Evolutionary conservation across 2,888 invertebrate genomes (phyloP).

Genomic region (Tupiocoris notatus): DNA sequence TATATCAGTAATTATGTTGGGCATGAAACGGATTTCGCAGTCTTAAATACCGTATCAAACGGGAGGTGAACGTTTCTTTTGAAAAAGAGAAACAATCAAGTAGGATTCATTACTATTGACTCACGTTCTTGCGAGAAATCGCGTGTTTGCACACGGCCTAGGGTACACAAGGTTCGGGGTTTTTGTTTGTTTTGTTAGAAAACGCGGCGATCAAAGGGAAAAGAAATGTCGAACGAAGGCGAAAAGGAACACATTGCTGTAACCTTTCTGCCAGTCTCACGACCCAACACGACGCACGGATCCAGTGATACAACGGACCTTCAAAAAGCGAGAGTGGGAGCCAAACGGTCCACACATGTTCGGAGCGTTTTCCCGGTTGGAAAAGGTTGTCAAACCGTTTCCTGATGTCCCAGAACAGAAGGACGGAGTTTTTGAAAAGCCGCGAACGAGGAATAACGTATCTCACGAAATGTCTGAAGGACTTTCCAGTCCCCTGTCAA

Average conservation of each 20-base stretch:
- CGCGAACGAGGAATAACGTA: too few species aligned
- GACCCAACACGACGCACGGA: neutral
- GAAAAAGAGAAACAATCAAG: too few species aligned
- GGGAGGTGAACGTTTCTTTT: too few species aligned
- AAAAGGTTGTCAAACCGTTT: neutral
- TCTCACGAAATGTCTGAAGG: too few species aligned
- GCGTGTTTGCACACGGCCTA: too few species aligned
- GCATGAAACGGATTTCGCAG: too few species aligned
- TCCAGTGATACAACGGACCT: neutral
- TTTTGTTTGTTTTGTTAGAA: neutral
- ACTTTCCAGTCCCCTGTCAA: too few species aligned
- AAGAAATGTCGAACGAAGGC: neutral
- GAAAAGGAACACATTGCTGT: neutral
- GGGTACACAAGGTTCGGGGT: too few species aligned
- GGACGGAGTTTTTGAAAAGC: too few species aligned
- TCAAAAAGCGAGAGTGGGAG: neutral
- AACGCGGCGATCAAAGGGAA: neutral
- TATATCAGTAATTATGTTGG: too few species aligned
- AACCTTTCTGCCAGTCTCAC: neutral
- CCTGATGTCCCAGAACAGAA: neutral
- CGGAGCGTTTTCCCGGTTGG: neutral
- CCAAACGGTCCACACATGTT: neutral
- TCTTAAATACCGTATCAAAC: too few species aligned
- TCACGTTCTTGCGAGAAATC: neutral
- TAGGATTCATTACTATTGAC: too few species aligned